These are phyloP conservation scores for Neotoma lepida DNA, from an alignment of 2,113 vertebrate genomes.

Conservation along the genomic window DNA sequence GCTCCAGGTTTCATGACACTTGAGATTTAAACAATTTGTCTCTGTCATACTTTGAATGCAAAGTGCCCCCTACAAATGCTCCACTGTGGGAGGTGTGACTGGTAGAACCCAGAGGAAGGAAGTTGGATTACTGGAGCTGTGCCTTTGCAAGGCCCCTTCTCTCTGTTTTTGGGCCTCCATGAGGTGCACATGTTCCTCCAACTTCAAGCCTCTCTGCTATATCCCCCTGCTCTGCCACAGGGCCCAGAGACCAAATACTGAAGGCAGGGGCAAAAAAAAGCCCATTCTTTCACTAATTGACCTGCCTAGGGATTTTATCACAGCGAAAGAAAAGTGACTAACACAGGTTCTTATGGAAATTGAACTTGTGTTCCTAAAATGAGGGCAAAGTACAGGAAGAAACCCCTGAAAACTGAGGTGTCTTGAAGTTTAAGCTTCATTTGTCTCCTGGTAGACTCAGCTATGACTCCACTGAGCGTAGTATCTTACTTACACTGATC, in stretches of 20 bases:
- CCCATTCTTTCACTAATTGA: not conserved
- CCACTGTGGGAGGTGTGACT: not conserved
- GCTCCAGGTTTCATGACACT: not conserved
- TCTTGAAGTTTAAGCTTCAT: not conserved
- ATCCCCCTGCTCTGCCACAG: not conserved
- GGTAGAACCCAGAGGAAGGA: not conserved
- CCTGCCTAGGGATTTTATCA: not conserved
- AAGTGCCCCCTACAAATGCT: not conserved
- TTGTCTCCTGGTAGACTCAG: not conserved
- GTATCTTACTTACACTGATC: not conserved
- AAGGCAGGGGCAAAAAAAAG: not conserved
- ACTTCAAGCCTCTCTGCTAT: not conserved
- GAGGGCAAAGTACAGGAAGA: not conserved
- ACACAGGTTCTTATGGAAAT: not conserved
- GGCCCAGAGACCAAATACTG: not conserved
- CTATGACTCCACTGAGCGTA: too few relatives aligned
- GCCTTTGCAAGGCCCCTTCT: not conserved
- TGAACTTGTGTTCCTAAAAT: not conserved
- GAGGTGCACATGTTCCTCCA: not conserved
- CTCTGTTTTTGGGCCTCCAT: not conserved
- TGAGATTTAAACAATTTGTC: not conserved
- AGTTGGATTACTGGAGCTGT: not conserved
- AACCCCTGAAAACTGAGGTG: not conserved
- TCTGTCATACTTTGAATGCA: not conserved
- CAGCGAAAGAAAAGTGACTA: not conserved